Base-by-base conservation (phyloP, 2,113 vertebrate species). In the Phasianus colchicus region DNA sequence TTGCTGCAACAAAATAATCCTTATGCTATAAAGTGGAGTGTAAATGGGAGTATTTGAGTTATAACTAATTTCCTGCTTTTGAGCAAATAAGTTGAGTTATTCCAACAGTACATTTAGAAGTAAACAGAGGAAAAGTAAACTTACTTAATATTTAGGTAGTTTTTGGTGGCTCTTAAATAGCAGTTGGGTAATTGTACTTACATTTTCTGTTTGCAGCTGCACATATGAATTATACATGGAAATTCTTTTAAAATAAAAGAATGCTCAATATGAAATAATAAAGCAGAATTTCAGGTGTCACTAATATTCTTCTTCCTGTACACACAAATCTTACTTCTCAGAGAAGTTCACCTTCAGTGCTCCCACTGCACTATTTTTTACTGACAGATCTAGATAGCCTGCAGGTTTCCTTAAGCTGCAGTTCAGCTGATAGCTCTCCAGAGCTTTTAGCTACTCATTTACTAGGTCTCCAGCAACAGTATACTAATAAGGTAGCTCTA, bases 391-490 rank as follows among this genome's bases (percentile, higher is more conserved):
- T 78, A n/a, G 25, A 50, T 57, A 72, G 57, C 66, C 47, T 69
- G 63, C 52, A 71, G 15, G 42, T 81, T 93, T 92, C 67, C 69
- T 90, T 75, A 72, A 94, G 1, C n/a, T 93, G 34, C 55, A 84
- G 52, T 72, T 92, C 65, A 86, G 17, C 70, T 82, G 70, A 90
- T 67, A 90, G 86, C 57, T 29, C 66, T 82, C 66, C 36, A 34
- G 84, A 82, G 57, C 63, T 87, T 78, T 82, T 76, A 89, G 9
- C 25, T 78, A 93, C 78, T 93, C 64, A 67, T 92, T 96, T 94
- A 58, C 75, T 74, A 42, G 36, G 55, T 83, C 72, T 91, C 11
- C 50, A 77, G 60, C 55, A 90, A 64, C 64, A 93, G 42, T 70
- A 34, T 66, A 73, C 38, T 93, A 90, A 71, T 43, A 78, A 90